Evolutionary conservation across 2,888 invertebrate species (phyloP).

Genomic region (Zhuqinia jingwanae): DNA sequence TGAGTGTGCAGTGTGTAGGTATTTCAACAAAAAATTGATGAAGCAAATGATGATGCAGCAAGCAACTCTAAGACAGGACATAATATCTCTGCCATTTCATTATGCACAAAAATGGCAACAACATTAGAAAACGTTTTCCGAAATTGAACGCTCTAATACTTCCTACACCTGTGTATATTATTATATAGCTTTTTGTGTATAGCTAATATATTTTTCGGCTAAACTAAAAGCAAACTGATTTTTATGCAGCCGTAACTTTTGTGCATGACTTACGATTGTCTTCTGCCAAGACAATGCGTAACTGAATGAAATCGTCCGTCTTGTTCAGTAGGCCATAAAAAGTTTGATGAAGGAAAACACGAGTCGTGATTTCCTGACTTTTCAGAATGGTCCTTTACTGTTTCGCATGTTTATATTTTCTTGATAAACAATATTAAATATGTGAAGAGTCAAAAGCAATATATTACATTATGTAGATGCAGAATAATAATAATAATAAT

Average conservation of each 20-base stretch:
- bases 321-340: conserved; percentile 51
- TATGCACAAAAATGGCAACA: no score
- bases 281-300: conserved; percentile 60
- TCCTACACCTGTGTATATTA: no score
- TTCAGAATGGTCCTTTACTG: conserved; percentile 3
- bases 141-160: no score
- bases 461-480: neutral
- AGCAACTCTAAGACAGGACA: no score
- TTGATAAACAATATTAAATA: neutral
- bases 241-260: neutral
- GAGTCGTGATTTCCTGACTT: conserved; percentile 53
- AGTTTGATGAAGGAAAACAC: conserved; percentile 41
- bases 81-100: no score
- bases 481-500: neutral
- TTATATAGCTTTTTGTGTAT: no score
- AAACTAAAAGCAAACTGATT: conserved; percentile 42
- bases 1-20: no score
- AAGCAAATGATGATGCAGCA: no score
- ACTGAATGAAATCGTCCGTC: conserved; percentile 50
- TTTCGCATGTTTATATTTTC: neutral
- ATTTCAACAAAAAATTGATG: no score
- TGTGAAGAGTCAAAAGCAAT: neutral
- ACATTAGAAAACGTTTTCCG: no score
- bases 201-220: no score
- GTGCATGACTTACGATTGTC: conserved; percentile 29